phyloP scores from a whole-genome alignment of 1,140 invertebrate species.

The Orchestia grillus region DNA sequence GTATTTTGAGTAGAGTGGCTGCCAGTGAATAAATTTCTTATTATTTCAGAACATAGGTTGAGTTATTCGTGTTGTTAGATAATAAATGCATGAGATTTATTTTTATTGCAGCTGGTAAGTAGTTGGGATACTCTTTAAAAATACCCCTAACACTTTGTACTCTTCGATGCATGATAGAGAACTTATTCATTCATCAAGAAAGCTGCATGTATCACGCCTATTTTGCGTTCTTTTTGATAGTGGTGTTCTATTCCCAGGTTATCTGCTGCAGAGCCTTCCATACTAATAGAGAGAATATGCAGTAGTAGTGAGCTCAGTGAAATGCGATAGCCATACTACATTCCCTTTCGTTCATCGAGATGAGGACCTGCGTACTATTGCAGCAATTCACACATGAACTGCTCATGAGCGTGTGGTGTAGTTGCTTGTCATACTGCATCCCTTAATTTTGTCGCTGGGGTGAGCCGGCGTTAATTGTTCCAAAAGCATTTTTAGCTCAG shows the following conservation, averaged over 20 bases:
- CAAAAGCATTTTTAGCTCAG: too few species aligned
- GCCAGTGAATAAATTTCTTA: too few species aligned
- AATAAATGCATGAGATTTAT: neutral
- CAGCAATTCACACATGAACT: too few species aligned
- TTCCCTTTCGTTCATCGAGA: neutral
- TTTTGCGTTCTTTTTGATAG: neutral
- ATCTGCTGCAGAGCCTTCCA: neutral
- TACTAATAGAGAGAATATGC: neutral
- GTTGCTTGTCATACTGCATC: too few species aligned
- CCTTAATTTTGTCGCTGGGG: too few species aligned
- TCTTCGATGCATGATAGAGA: neutral
- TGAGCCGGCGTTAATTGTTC: too few species aligned
- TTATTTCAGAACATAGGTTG: neutral
- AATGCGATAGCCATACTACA: neutral
- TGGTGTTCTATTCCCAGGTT: neutral
- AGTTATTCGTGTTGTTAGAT: neutral
- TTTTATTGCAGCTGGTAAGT: neutral
- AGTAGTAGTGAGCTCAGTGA: neutral
- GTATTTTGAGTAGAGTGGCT: neutral
- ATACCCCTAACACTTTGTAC: neutral
- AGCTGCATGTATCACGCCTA: neutral
- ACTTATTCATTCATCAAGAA: neutral
- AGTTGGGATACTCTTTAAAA: neutral
- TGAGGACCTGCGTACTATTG: too few species aligned
- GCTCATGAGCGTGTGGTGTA: too few species aligned